Conservation (phyloP, 2,888 invertebrate species). For the Tridacna gigas region DNA sequence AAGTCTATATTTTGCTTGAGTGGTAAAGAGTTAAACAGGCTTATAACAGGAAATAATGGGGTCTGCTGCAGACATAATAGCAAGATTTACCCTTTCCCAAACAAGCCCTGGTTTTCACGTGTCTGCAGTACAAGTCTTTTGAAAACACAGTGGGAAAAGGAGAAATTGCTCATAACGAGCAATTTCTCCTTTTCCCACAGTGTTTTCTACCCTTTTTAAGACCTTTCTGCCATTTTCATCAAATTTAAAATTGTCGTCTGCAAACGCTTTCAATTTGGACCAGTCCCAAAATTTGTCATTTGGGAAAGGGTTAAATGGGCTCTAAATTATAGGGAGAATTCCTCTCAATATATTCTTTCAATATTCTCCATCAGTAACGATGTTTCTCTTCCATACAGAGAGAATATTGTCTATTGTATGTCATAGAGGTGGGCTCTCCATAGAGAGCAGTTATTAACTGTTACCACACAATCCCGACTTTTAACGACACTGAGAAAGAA, state of each 20-base stretch:
- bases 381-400: no score
- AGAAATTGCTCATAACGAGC: not conserved
- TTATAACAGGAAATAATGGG: constrained; percentile 11
- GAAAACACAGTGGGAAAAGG: no score
- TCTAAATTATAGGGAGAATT: not conserved
- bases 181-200: not conserved
- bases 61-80: not conserved
- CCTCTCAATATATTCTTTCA: not conserved
- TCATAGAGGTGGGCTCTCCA: no score
- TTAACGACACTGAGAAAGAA: no score
- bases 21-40: not conserved
- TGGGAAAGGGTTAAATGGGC: no score
- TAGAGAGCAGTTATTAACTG: no score
- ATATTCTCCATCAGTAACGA: no score
- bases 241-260: no score
- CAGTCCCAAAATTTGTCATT: no score
- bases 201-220: not conserved
- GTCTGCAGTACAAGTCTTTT: not conserved
- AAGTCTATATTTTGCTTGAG: not conserved
- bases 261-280: no score
- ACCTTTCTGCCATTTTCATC: not conserved
- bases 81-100: constrained; percentile 5
- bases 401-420: no score
- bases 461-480: no score
- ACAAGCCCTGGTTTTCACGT: not conserved